These are phyloP conservation scores for Cervus canadensis DNA, from an alignment of 2,113 vertebrate species.

Conservation along the genomic window DNA sequence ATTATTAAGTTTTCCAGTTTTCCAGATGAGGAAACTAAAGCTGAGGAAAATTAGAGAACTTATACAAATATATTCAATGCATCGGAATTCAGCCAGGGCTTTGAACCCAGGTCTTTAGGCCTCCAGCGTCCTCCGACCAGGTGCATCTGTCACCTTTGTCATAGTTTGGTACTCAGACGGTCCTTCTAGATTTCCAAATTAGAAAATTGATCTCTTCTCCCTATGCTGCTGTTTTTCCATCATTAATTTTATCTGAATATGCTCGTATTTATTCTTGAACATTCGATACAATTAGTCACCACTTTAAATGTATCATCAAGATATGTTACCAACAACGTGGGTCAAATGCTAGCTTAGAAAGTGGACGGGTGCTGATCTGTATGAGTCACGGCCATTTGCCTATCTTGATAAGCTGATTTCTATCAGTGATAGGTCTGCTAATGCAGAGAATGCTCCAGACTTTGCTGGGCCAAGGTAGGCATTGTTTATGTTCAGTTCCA, in stretches of 20 bases:
- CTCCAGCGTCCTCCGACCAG: fast-evolving
- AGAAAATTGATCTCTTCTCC: neutral
- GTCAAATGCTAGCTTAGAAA: neutral
- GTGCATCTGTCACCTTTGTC: neutral
- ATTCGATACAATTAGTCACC: neutral
- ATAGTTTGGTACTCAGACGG: neutral
- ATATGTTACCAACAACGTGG: neutral
- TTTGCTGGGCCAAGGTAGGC: neutral
- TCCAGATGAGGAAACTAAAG: neutral
- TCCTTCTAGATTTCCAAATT: neutral
- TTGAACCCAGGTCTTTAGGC: neutral
- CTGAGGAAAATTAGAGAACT: neutral
- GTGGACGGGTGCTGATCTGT: neutral
- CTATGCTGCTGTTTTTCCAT: neutral
- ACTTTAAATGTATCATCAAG: neutral
- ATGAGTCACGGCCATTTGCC: neutral
- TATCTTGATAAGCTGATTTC: neutral
- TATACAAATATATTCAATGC: neutral
- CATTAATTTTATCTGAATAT: neutral
- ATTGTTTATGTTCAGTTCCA: slow-evolving; percentile 34
- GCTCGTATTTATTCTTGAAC: neutral
- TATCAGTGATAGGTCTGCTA: slow-evolving; percentile 19
- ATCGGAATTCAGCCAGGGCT: neutral
- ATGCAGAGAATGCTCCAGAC: neutral
- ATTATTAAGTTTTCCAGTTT: neutral